Evolutionary conservation across 2,113 vertebrate species (phyloP).

Genomic region (Campylomormyrus tamandua): DNA sequence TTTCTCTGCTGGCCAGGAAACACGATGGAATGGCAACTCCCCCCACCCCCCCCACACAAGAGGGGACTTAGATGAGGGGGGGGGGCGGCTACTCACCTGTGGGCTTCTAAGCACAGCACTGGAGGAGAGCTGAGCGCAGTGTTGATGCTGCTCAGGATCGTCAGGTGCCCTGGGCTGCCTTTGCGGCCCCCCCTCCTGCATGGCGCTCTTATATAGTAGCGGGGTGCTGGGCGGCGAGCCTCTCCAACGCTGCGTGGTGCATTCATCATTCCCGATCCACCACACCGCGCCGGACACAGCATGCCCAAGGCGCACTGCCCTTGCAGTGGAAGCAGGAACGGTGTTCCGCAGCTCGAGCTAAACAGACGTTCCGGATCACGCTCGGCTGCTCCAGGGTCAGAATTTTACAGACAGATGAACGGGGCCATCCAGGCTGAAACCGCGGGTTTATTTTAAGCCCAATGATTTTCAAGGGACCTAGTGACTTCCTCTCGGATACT

Average conservation of each 20-base stretch:
- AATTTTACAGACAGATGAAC: not conserved
- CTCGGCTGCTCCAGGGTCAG: not conserved
- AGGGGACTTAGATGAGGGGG: too few species aligned
- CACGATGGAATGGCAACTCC: not conserved
- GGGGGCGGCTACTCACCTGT: constrained; percentile 38
- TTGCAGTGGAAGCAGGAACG: constrained; percentile 47
- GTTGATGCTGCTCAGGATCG: constrained; percentile 28
- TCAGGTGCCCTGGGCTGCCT: constrained; percentile 31
- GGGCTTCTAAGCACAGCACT: not conserved
- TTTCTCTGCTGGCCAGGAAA: too few species aligned
- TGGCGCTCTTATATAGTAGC: constrained; percentile 22
- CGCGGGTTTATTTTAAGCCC: not conserved
- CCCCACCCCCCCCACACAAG: not conserved
- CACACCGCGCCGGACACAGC: constrained; percentile 35
- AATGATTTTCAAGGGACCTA: not conserved
- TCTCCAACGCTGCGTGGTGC: constrained; percentile 15
- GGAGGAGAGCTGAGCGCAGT: not conserved
- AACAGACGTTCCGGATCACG: not conserved
- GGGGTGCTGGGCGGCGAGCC: not conserved
- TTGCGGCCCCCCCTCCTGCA: not conserved
- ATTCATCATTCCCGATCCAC: constrained; percentile 59
- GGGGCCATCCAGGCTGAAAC: not conserved
- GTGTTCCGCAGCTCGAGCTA: constrained; percentile 47
- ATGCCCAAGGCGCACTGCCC: not conserved
- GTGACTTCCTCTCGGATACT: not conserved